phyloP scores from a whole-genome alignment of 2,888 invertebrate species.

The Cacoxenus indagator region DNA sequence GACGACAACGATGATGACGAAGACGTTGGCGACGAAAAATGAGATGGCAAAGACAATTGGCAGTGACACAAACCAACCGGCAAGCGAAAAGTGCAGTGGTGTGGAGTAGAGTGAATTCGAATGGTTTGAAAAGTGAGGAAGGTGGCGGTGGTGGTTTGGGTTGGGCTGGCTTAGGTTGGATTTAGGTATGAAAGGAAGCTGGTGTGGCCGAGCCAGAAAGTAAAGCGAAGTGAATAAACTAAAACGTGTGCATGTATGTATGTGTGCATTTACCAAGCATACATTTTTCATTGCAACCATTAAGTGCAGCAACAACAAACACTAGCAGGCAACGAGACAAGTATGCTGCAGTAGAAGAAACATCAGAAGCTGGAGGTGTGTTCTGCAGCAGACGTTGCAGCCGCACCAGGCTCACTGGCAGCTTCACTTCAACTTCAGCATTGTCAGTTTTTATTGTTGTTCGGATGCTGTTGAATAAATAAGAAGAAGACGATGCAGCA shows the following conservation, averaged over 20 bases:
- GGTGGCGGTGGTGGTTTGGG: no score
- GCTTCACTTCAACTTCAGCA: background rate
- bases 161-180: no score
- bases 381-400: background rate
- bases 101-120: background rate
- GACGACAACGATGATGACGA: background rate
- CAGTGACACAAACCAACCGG: constrained; percentile 14
- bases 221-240: constrained; percentile 1
- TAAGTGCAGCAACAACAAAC: constrained; percentile 37
- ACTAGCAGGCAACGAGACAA: constrained; percentile 1
- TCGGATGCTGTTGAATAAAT: constrained; percentile 1
- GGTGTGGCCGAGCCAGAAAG: background rate
- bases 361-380: background rate
- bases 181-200: background rate
- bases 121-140: no score
- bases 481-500: background rate
- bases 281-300: constrained; percentile 49
- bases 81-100: background rate
- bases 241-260: background rate
- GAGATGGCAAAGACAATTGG: constrained; percentile 18
- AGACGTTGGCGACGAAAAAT: background rate
- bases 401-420: background rate
- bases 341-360: constrained; percentile 21
- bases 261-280: constrained; percentile 25
- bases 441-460: constrained; percentile 19